A percentile compares a stretch with the other conserved stretches of the same genome.
Conservation (phyloP, 2,113 vertebrate genomes). For the Echinops telfairi region DNA sequence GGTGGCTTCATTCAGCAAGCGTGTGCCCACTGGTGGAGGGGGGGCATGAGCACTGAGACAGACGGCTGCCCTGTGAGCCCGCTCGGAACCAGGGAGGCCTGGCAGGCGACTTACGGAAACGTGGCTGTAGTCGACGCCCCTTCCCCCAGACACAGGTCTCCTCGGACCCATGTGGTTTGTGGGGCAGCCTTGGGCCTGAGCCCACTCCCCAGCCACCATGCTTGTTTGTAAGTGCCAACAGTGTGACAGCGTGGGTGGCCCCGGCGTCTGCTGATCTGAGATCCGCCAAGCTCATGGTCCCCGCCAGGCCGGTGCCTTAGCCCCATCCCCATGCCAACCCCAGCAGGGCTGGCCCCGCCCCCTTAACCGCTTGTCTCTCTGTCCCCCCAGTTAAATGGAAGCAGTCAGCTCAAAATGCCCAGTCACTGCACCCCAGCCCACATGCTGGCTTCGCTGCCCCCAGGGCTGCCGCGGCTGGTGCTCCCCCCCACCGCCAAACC, state of each 20-base stretch:
- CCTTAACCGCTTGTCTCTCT: constrained; percentile 81
- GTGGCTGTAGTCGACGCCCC: neutral
- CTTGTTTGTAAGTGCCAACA: too few species aligned
- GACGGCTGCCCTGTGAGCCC: too few species aligned
- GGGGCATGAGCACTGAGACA: too few species aligned
- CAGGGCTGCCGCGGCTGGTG: constrained; percentile 91
- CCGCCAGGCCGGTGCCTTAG: neutral
- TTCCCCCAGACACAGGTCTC: too few species aligned
- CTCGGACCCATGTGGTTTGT: too few species aligned
- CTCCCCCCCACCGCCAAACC: constrained; percentile 94
- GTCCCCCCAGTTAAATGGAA: constrained; percentile 95
- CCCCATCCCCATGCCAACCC: neutral
- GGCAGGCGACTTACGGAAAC: too few species aligned
- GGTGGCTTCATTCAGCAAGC: too few species aligned
- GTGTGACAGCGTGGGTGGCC: too few species aligned
- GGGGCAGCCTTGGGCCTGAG: too few species aligned
- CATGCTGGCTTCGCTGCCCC: constrained; percentile 94
- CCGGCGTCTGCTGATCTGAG: constrained; percentile 35
- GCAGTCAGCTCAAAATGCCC: constrained; percentile 95
- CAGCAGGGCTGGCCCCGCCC: neutral
- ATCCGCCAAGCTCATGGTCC: constrained; percentile 74
- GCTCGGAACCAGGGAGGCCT: too few species aligned
- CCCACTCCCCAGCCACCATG: too few species aligned
- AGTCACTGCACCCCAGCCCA: constrained; percentile 96
- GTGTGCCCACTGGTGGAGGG: too few species aligned